Evolutionary conservation across 2,888 invertebrate genomes (phyloP), one percentile per base, ranked within the genome.

Genomic region (Toxonevra muliebris): DNA sequence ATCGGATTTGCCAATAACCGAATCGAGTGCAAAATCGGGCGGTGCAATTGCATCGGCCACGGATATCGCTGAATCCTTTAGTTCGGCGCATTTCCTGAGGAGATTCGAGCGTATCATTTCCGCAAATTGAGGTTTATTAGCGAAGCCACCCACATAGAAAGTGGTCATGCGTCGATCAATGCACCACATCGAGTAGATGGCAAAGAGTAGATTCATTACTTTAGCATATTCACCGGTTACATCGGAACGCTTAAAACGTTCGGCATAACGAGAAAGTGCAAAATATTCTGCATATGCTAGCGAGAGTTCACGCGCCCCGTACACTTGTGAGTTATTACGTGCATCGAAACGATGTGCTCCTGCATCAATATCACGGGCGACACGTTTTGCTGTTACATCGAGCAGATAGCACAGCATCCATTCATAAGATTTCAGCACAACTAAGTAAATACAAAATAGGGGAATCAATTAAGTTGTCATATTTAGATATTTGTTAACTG

Each of bases 1-100:
- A 87, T 96, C 93, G 41, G 95, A 91, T 79, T 87, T 89, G 62
- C 94, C 97, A 17, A 97, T 87, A 45, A 93, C 91, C 40, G 96
- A 96, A 85, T 95, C 93, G 13, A 97, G 87, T 45, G 95, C 90
- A 82, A 93, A 96, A 86, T 97, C 97, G 0, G 96, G 93, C 1
- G 95, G 95, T 3, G 96, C 93, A 40, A 97, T 87, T 41, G 92
- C 92, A 82, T 97, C 97, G 2, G 92, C 93, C 2, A 96, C 88
- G 1, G 90, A 86, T 0, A 96, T 90, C 0, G 92, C 88, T 50
- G 95, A 92, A 11, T 89, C 87, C 84, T 93, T 93, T n/a, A 96
- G 77, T 15, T 88, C 87, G 0, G 80, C 82, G 80, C 95, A 96
- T 71, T 92, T 84, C 60, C 88, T 86, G 73, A 94, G 80, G 19